Evolutionary conservation across 2,797 vertebrate genomes (phyloP), one percentile per base, ranked within the genome.

Genomic region (Delichon dasypus): DNA sequence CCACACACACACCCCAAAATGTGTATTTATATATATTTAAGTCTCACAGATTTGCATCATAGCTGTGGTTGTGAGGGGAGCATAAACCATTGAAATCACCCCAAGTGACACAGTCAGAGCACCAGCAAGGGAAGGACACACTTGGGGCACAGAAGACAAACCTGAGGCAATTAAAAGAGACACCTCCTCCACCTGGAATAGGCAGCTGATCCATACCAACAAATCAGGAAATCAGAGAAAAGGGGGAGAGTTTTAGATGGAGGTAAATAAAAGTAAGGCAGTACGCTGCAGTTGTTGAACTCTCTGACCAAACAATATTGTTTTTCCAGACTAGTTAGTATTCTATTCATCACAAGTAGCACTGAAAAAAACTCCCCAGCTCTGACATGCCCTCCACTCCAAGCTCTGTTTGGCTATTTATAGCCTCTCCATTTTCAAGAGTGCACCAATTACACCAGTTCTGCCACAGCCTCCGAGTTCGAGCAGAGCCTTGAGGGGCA

Each of bases 381-480:
- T 67, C 66, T 75, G 15, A 9, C 8, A 1, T 62, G n/a, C n/a
- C 30, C 11, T 53, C 72, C 66, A 79, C 91, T 85, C 88, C 23
- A 27, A 66, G 67, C 80, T 74, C 62, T 1, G 2, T 40, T 61
- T 20, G 36, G 34, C 76, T 95, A 84, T 94, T 94, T 92, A 95
- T 70, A 95, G 67, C 4, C 40, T 12, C 65, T 82, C 73, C 16
- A 1, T 61, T 95, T 90, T 22, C 82, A 71, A 66, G 81, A 65
- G 45, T 7, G 47, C 51, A 73, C 74, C 75, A 76, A 61, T 70
- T 70, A 14, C 61, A 64, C 54, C n/a, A 48, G 60, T 11, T 80
- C 60, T 85, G 50, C 32, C 10, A 5, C 0, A 0, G 58, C n/a
- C 38, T 53, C 60, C 0, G 3, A 21, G n/a, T 36, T 67, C n/a